Conservation (phyloP, 1,140 invertebrate genomes). For the Ceratina japonica region DNA sequence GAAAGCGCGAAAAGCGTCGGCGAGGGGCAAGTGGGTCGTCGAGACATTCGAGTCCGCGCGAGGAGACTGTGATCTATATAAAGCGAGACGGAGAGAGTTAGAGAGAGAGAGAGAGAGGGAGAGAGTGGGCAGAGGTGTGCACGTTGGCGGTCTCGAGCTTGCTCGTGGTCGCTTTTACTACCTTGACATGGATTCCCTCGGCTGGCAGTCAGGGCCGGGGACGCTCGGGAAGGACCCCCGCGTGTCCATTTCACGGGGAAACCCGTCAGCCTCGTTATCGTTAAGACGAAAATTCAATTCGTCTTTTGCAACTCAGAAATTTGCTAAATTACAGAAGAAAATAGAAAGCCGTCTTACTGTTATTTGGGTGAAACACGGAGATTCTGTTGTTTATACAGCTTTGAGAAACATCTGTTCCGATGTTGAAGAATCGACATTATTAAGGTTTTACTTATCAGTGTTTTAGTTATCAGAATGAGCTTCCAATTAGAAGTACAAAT, state of each 20-base stretch:
- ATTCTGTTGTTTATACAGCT: too few species aligned
- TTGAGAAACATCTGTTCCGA: too few species aligned
- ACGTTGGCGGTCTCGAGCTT: slow-evolving; percentile 19
- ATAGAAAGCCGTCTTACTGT: too few species aligned
- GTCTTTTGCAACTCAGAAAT: too few species aligned
- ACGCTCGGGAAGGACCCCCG: slow-evolving; percentile 44
- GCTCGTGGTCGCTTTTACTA: slow-evolving; percentile 64
- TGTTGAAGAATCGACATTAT: too few species aligned
- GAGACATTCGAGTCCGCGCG: slow-evolving; percentile 13
- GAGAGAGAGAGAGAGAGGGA: neutral
- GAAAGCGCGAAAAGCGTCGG: slow-evolving; percentile 13
- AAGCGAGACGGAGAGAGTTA: too few species aligned
- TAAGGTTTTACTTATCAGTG: too few species aligned
- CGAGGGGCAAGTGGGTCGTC: slow-evolving; percentile 21
- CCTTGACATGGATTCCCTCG: slow-evolving; percentile 74
- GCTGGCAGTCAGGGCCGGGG: slow-evolving; percentile 66
- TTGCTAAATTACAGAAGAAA: too few species aligned
- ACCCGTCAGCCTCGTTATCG: neutral
- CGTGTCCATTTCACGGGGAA: slow-evolving; percentile 33
- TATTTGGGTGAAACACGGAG: too few species aligned
- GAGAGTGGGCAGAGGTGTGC: neutral
- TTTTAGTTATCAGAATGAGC: too few species aligned
- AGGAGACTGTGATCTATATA: slow-evolving; percentile 22
- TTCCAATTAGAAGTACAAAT: too few species aligned
- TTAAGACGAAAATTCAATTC: too few species aligned